These are phyloP conservation scores for Dascillus cervinus DNA, from an alignment of 2,888 invertebrate species.

Conservation along the genomic window DNA sequence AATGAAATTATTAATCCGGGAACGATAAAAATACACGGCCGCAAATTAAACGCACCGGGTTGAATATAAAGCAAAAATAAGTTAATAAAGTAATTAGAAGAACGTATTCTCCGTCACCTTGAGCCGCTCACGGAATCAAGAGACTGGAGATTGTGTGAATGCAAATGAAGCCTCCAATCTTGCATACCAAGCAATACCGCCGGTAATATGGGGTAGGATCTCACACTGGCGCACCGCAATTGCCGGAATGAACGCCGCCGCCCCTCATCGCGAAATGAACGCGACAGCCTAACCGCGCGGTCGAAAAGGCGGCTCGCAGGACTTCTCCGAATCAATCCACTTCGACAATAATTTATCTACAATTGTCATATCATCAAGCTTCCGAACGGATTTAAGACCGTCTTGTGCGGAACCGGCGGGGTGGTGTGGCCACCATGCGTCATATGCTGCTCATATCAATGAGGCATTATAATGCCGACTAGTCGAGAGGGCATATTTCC, in stretches of 20 bases:
- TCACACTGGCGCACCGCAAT: constrained; percentile 12
- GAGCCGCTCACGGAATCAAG: constrained; percentile 22
- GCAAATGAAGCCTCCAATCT: constrained; percentile 25
- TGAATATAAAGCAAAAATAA: constrained; percentile 25
- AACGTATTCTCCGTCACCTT: constrained; percentile 22
- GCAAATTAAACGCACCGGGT: too few species aligned
- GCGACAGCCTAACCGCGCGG: too few species aligned
- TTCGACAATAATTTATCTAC: too few species aligned
- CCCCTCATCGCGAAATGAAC: too few species aligned
- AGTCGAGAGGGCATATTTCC: constrained; percentile 24
- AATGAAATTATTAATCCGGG: too few species aligned
- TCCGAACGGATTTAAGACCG: background rate
- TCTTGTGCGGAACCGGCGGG: constrained; percentile 3
- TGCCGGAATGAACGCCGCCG: constrained; percentile 8
- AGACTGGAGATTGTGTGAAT: constrained; percentile 22
- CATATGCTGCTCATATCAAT: constrained; percentile 26
- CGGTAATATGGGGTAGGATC: constrained; percentile 19
- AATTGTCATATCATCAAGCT: too few species aligned
- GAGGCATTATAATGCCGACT: constrained; percentile 24
- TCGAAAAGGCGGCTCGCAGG: too few species aligned
- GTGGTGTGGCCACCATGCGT: constrained; percentile 15
- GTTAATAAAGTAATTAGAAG: constrained; percentile 26
- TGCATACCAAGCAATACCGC: constrained; percentile 24
- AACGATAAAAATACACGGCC: too few species aligned
- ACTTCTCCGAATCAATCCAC: too few species aligned